These are phyloP conservation scores for Diadema setosum DNA, from an alignment of 35 echinoderm and acorn worm genomes.

Conservation along the genomic window DNA sequence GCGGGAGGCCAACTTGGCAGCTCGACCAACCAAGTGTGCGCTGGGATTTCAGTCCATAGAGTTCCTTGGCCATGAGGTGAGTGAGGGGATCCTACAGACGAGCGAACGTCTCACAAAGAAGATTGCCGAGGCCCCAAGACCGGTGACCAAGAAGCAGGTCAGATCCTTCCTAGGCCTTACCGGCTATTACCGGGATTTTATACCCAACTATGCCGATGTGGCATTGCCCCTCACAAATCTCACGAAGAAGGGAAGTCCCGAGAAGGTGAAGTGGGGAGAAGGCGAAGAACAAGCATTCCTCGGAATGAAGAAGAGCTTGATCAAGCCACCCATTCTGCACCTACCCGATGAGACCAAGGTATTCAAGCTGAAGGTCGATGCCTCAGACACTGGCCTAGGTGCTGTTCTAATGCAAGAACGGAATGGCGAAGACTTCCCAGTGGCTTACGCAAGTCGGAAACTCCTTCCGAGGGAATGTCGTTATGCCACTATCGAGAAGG, in stretches of 20 bases:
- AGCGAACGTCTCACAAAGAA: neutral
- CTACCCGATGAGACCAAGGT: neutral
- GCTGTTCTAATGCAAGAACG: constrained; percentile 6
- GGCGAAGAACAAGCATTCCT: neutral
- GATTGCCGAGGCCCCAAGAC: no score
- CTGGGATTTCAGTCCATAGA: neutral
- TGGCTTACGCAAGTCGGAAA: neutral
- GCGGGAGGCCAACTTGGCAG: no score
- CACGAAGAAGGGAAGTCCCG: neutral
- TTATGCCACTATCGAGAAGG: constrained; percentile 20
- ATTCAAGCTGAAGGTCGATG: neutral
- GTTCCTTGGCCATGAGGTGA: neutral
- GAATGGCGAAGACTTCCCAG: constrained; percentile 1
- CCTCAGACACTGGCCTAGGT: constrained; percentile 1
- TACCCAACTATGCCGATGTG: constrained; percentile 4
- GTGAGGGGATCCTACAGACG: neutral
- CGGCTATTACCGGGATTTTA: constrained; percentile 11
- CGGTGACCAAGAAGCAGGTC: no score
- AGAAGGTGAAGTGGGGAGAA: neutral
- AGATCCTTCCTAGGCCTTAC: neutral
- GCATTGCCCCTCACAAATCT: constrained; percentile 1
- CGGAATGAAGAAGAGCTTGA: neutral
- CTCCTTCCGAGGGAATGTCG: neutral
- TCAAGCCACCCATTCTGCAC: neutral
- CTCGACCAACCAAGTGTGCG: constrained; percentile 8